Conservation (phyloP, 2,113 vertebrate species). For the Grammomys dolichurus region DNA sequence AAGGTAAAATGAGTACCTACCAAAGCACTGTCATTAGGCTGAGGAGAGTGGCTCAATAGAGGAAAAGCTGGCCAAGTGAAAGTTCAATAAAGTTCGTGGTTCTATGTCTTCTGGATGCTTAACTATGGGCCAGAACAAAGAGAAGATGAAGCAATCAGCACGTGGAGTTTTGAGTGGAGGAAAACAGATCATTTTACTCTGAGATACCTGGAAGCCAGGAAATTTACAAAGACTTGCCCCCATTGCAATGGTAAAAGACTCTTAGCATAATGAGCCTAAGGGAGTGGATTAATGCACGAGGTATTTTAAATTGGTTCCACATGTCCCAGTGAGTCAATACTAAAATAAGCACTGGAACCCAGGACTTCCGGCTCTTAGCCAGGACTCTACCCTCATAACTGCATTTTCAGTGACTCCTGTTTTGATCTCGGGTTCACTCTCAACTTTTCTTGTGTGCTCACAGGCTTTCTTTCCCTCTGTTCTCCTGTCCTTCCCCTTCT, state of each 20-base stretch:
- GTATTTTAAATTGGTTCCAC: constrained; percentile 54
- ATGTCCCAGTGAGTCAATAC: constrained; percentile 56
- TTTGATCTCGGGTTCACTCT: constrained; percentile 59
- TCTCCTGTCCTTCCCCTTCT: neutral
- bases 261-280: neutral
- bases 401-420: constrained; percentile 48
- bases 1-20: neutral
- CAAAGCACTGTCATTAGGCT: constrained; percentile 18
- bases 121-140: neutral
- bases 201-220: constrained; percentile 44
- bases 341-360: constrained; percentile 63
- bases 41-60: constrained; percentile 4
- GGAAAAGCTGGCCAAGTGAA: neutral
- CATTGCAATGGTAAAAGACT: neutral
- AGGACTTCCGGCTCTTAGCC: constrained; percentile 37
- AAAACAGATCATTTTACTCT: neutral
- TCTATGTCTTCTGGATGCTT: constrained; percentile 32
- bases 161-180: neutral
- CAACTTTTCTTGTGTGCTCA: neutral
- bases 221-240: neutral
- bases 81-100: neutral
- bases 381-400: constrained; percentile 37
- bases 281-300: neutral
- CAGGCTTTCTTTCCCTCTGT: neutral
- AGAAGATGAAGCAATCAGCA: neutral